These are phyloP conservation scores for Calliphora vicina DNA, from an alignment of 1,140 invertebrate species.

Conservation along the genomic window DNA sequence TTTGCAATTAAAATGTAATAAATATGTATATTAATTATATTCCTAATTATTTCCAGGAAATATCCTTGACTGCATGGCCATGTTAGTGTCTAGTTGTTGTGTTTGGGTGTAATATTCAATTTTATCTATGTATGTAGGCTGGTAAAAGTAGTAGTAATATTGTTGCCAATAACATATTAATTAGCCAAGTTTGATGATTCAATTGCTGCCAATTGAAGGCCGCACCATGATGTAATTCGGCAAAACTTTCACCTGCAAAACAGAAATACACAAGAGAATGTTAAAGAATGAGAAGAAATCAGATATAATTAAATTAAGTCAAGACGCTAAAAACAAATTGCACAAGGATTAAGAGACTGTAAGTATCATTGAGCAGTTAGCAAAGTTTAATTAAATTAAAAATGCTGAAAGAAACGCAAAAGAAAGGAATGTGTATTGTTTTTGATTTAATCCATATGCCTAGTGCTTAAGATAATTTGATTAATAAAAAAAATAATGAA, in stretches of 20 bases:
- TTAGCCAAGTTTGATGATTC: slow-evolving; percentile 21
- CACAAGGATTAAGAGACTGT: background rate
- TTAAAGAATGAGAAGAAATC: background rate
- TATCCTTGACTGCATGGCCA: background rate
- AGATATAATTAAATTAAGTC: slow-evolving; percentile 3
- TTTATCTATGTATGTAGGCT: slow-evolving; percentile 31
- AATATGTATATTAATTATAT: background rate
- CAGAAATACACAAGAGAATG: background rate
- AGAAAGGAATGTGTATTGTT: no score
- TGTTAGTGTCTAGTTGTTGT: background rate
- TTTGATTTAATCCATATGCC: no score
- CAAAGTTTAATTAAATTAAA: background rate
- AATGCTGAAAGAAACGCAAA: no score
- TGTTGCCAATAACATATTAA: slow-evolving; percentile 26
- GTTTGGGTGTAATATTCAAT: background rate
- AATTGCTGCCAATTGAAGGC: slow-evolving; percentile 34
- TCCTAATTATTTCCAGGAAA: background rate
- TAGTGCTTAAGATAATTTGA: no score
- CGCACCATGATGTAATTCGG: slow-evolving; percentile 68
- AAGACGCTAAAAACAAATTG: background rate
- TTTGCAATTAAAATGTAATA: no score
- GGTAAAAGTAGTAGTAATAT: slow-evolving; percentile 17
- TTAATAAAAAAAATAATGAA: no score
- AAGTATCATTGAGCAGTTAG: background rate
- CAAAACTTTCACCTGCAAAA: slow-evolving; percentile 70